Conservation (phyloP, 2,113 vertebrate species). For the Dendrocopos noguchii region DNA sequence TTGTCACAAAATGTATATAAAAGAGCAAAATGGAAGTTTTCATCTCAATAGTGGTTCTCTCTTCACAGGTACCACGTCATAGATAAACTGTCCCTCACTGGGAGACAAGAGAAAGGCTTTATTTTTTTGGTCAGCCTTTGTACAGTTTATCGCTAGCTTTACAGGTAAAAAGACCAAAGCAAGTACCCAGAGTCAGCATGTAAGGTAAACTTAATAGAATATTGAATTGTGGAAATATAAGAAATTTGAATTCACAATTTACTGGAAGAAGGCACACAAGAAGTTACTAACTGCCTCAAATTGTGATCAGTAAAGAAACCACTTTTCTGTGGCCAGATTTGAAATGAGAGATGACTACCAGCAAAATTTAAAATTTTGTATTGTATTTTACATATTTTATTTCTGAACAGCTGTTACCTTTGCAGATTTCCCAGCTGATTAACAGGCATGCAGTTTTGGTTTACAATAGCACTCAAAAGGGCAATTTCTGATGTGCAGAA, state of each 20-base stretch:
- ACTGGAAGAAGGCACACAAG: background rate
- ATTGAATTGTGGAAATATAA: background rate
- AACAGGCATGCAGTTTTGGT: background rate
- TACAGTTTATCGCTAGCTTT: background rate
- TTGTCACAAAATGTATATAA: accelerated
- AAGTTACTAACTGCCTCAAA: background rate
- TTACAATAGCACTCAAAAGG: background rate
- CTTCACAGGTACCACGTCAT: background rate
- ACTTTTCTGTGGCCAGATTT: background rate
- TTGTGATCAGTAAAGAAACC: background rate
- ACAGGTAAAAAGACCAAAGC: background rate
- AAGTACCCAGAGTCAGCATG: background rate
- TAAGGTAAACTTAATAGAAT: background rate
- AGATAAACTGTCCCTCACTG: background rate
- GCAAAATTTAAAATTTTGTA: background rate
- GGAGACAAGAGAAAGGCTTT: background rate
- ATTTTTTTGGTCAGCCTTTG: background rate
- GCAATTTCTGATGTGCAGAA: background rate
- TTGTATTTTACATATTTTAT: background rate
- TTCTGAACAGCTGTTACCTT: background rate
- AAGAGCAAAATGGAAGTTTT: background rate
- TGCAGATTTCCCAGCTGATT: background rate
- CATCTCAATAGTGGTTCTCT: background rate
- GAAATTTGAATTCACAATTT: background rate
- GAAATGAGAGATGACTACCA: background rate